phyloP scores from a whole-genome alignment of 2,113 vertebrate species.

The Terrapene triunguis region DNA sequence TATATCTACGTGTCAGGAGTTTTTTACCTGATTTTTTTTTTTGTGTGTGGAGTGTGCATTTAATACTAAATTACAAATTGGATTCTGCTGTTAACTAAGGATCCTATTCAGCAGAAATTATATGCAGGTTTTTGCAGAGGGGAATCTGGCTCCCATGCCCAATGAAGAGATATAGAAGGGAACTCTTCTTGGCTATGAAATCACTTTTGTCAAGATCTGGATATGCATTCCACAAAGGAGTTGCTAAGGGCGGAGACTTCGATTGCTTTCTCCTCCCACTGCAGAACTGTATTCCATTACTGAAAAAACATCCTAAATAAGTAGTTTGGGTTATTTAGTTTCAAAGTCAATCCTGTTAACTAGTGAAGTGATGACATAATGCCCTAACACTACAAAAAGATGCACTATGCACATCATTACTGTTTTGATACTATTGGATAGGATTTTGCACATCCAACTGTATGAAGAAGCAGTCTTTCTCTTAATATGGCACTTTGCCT shows the following conservation, averaged over 20 bases:
- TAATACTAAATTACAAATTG: constrained; percentile 81
- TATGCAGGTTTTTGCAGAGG: constrained; percentile 64
- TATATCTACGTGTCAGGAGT: constrained; percentile 70
- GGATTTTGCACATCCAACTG: not conserved
- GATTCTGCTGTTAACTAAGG: constrained; percentile 78
- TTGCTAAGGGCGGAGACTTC: not conserved
- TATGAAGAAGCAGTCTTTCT: constrained; percentile 16
- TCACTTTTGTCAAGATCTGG: not conserved
- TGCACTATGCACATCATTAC: not conserved
- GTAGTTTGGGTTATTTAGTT: not conserved
- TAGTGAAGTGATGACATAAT: constrained; percentile 57
- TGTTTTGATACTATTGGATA: constrained; percentile 10
- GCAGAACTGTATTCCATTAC: constrained; percentile 38
- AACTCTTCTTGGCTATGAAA: constrained; percentile 53
- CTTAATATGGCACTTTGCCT: constrained; percentile 64
- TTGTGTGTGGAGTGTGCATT: constrained; percentile 75
- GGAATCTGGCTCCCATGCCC: constrained; percentile 45
- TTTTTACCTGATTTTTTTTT: constrained; percentile 48
- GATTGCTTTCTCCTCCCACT: not conserved
- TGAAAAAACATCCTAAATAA: not conserved
- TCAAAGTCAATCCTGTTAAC: constrained; percentile 64
- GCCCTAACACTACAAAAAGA: constrained; percentile 55
- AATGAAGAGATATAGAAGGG: constrained; percentile 24
- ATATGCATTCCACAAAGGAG: not conserved
- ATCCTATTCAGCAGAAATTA: constrained; percentile 75